Conservation (phyloP, 1,140 invertebrate genomes). For the Brachionus sp. region DNA sequence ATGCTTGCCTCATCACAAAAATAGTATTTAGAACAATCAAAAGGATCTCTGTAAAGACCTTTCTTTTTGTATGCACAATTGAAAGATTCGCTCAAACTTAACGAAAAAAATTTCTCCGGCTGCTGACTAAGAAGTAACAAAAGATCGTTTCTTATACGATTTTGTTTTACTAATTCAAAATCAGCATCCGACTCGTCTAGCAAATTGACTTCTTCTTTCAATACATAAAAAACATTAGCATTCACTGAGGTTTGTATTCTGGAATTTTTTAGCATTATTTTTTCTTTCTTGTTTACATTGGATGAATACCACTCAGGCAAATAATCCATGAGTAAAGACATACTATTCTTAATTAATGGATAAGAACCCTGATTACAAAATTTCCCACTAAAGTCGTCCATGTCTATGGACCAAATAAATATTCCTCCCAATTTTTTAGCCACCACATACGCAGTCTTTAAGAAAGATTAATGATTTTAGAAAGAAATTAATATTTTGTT, state of each 20-base stretch:
- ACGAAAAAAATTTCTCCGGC: conserved; percentile 1
- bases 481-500: neutral
- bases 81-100: neutral
- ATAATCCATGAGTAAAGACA: conserved; percentile 41
- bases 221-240: conserved; percentile 23
- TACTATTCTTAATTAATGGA: conserved; percentile 73
- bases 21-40: conserved; percentile 42
- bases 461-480: neutral
- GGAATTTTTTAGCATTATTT: conserved; percentile 2
- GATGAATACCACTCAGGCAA: conserved; percentile 35
- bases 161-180: conserved; percentile 37
- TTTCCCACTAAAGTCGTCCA: conserved; percentile 56
- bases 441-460: conserved; percentile 75
- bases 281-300: conserved; percentile 25
- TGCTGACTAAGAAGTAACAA: conserved; percentile 3
- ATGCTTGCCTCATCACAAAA: conserved; percentile 35
- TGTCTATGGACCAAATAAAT: conserved; percentile 52
- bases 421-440: conserved; percentile 64
- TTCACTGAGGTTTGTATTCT: neutral
- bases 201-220: conserved; percentile 22
- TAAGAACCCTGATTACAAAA: conserved; percentile 76
- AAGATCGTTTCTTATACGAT: conserved; percentile 22
- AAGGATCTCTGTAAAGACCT: conserved; percentile 37
- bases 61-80: conserved; percentile 3
- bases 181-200: conserved; percentile 2